phyloP scores from a whole-genome alignment of 2,888 invertebrate species.

The Horisme vitalbata region DNA sequence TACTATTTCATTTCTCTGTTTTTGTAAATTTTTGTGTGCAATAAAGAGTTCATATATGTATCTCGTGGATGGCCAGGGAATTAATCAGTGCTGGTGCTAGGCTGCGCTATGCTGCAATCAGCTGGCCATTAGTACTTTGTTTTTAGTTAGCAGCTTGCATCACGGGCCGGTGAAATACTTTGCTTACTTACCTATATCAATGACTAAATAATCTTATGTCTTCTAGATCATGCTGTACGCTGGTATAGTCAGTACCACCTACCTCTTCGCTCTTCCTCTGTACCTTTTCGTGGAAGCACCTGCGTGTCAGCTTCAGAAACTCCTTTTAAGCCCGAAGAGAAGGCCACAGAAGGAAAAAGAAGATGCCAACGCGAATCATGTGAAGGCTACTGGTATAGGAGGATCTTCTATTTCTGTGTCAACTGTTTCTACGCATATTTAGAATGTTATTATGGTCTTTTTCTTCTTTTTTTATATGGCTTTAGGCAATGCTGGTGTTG shows the following conservation, averaged over 20 bases:
- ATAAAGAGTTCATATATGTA: too few relatives aligned
- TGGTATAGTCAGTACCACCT: slow-evolving; percentile 68
- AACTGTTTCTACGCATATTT: slow-evolving; percentile 75
- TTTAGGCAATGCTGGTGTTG: background rate
- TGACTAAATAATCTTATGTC: too few relatives aligned
- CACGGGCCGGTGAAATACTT: too few relatives aligned
- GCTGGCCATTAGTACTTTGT: too few relatives aligned
- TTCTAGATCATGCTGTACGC: slow-evolving; percentile 72
- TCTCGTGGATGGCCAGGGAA: too few relatives aligned
- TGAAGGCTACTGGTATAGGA: slow-evolving; percentile 59
- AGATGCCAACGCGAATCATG: slow-evolving; percentile 56
- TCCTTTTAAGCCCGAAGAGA: slow-evolving; percentile 62
- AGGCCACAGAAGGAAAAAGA: slow-evolving; percentile 51
- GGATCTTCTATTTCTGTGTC: slow-evolving; percentile 65
- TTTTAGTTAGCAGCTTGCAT: too few relatives aligned
- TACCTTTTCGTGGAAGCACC: slow-evolving; percentile 74
- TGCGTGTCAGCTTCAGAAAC: slow-evolving; percentile 67
- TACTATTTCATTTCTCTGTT: too few relatives aligned
- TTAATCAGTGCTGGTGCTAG: too few relatives aligned
- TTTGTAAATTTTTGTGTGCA: too few relatives aligned
- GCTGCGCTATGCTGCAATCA: too few relatives aligned
- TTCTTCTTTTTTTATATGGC: background rate
- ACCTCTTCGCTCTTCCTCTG: slow-evolving; percentile 62
- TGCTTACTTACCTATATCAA: too few relatives aligned
- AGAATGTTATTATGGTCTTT: slow-evolving; percentile 19